These are phyloP conservation scores for Leptinotarsa texana DNA, from an alignment of 1,140 invertebrate species.

Conservation along the genomic window DNA sequence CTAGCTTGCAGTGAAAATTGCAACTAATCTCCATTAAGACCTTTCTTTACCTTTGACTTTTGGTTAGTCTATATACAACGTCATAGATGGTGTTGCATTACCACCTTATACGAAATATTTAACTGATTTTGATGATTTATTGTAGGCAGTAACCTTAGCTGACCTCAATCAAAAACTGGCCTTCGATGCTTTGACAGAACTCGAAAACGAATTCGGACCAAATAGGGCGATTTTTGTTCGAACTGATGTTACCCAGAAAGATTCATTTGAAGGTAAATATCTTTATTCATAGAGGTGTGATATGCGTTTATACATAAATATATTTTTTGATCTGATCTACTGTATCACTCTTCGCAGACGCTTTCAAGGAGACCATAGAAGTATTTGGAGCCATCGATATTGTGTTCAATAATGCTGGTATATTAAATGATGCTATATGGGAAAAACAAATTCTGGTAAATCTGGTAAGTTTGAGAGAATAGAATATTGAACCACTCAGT, in stretches of 20 bases:
- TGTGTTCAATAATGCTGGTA: constrained; percentile 57
- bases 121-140: not conserved
- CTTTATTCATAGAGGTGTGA: no score
- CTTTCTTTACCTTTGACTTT: no score
- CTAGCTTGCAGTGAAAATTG: no score
- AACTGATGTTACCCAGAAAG: constrained; percentile 40
- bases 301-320: no score
- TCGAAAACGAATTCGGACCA: constrained; percentile 46
- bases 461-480: constrained; percentile 53
- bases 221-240: constrained; percentile 43
- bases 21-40: no score
- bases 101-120: no score
- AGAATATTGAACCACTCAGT: no score
- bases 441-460: constrained; percentile 58
- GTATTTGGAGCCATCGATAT: constrained; percentile 47
- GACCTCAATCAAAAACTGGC: constrained; percentile 43
- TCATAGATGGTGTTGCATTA: no score
- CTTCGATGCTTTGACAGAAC: constrained; percentile 34
- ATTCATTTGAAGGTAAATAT: constrained; percentile 45
- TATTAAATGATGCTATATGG: constrained; percentile 58
- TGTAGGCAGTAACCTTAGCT: constrained; percentile 45
- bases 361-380: constrained; percentile 47
- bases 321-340: no score
- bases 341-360: constrained; percentile 37
- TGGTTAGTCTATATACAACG: no score